Evolutionary conservation across 2,888 invertebrate species (phyloP).

Genomic region (Spatulosminthurus flaviceps): DNA sequence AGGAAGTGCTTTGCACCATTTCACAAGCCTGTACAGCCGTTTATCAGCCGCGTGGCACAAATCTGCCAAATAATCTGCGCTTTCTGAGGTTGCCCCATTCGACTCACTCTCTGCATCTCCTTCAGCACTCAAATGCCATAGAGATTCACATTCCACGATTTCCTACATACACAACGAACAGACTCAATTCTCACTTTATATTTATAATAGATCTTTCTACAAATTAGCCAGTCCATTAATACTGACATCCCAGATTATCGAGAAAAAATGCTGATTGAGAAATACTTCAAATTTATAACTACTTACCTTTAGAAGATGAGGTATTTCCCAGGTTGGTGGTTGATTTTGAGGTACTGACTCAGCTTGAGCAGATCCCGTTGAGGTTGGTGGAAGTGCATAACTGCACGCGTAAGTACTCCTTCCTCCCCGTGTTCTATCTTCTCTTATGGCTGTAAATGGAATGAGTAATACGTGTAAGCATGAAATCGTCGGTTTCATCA

Average conservation of each 20-base stretch:
- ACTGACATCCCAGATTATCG: too few relatives aligned
- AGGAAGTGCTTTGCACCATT: slow-evolving; percentile 97
- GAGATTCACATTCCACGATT: slow-evolving; percentile 95
- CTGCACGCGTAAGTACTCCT: slow-evolving; percentile 96
- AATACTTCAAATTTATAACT: too few relatives aligned
- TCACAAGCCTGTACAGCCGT: slow-evolving; percentile 94
- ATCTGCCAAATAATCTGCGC: slow-evolving; percentile 86
- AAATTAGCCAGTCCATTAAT: too few relatives aligned
- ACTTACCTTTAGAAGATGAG: slow-evolving; percentile 61
- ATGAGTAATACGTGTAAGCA: not conserved
- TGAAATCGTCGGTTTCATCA: not conserved
- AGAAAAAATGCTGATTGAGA: too few relatives aligned
- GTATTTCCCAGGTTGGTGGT: slow-evolving; percentile 64
- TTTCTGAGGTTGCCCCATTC: slow-evolving; percentile 77
- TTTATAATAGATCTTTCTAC: too few relatives aligned
- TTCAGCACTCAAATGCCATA: slow-evolving; percentile 92
- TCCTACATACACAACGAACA: slow-evolving; percentile 71
- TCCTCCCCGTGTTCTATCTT: slow-evolving; percentile 93
- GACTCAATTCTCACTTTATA: not conserved
- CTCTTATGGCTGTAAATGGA: slow-evolving; percentile 78
- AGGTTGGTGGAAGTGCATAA: slow-evolving; percentile 80
- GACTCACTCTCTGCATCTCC: slow-evolving; percentile 70
- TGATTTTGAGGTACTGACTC: slow-evolving; percentile 60
- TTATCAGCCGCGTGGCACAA: slow-evolving; percentile 95
- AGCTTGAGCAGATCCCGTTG: slow-evolving; percentile 60